Evolutionary conservation across 2,888 invertebrate genomes (phyloP), one percentile per base, ranked within the genome.

Genomic region (Urechis unicinctus): DNA sequence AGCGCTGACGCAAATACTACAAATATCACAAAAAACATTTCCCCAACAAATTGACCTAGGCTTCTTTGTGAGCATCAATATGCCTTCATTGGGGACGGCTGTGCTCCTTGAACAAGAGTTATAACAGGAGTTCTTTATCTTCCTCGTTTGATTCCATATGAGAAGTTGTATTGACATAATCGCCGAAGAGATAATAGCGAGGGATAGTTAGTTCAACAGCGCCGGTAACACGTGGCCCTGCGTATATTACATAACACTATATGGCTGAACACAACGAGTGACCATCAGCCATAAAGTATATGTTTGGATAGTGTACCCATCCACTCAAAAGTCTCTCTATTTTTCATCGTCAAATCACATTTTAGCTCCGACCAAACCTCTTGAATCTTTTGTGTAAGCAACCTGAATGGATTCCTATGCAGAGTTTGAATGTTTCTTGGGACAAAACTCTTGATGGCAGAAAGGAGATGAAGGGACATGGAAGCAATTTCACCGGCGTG

Each of bases 131-230:
- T 70, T 36, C 9, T 9, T 36, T 36, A 36, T 17, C 36, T 36
- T 70, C 66, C 9, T 73, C 74, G 1, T 68, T 70, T 1, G 71
- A 68, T 52, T 74, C 74, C 70, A 74, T 67, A 28, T 72, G 52
- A 2, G 70, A 71, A 1, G 74, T 70, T 1, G 74, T 74, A 57
- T 74, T 74, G 4, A 74, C 72, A 0, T 73, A 70, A 58, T 74
- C 74, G 9, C 74, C 74, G 57, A 74, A 73, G 42, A 74, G 55
- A 25, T 92, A 92, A 79, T 91, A 93, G 57, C 92, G 82, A 0
- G 92, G 92, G 92, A 93, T 92, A 79, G 91, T 91, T 6, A 89
- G 78, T 0, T 91, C 91, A 0, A 91, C 91, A 0, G 91, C 91
- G 1, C 91, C 91, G 1, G 91, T 90, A 71, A 91, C 91, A 5